These are phyloP conservation scores for Metallyticus violacea DNA, from an alignment of 2,888 invertebrate genomes.

Conservation along the genomic window DNA sequence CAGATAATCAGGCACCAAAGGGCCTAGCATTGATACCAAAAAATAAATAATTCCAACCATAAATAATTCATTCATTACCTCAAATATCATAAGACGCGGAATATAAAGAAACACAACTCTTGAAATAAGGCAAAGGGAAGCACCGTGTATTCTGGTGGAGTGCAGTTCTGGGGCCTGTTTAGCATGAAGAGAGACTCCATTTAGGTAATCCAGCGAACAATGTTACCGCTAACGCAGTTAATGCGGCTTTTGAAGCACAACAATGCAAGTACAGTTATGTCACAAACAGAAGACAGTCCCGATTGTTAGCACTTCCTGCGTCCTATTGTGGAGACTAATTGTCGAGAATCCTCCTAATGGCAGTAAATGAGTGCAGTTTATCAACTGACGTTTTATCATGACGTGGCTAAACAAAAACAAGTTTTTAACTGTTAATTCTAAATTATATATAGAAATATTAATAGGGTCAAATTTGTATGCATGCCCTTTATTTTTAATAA, in stretches of 20 bases:
- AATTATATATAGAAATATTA: no score
- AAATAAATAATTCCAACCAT: no score
- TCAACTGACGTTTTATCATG: neutral
- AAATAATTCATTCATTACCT: no score
- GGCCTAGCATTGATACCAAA: no score
- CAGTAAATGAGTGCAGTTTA: neutral
- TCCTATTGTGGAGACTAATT: neutral
- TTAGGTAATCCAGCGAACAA: neutral
- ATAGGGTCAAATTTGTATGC: no score
- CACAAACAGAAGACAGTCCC: neutral
- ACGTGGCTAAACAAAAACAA: no score
- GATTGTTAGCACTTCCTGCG: neutral
- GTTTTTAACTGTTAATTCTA: no score
- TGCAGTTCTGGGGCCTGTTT: neutral
- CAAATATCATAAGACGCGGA: no score
- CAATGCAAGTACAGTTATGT: neutral
- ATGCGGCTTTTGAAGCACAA: neutral
- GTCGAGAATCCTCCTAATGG: neutral
- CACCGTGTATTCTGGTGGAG: neutral
- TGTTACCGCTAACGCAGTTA: neutral
- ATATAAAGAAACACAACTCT: no score
- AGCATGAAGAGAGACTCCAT: neutral
- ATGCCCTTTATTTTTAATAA: no score
- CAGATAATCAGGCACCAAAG: no score
- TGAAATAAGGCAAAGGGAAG: neutral